A percentile compares a stretch with the other conserved stretches of the same genome.
These are phyloP conservation scores for Drosophila rubida DNA, from an alignment of 2,888 invertebrate genomes.

Conservation along the genomic window DNA sequence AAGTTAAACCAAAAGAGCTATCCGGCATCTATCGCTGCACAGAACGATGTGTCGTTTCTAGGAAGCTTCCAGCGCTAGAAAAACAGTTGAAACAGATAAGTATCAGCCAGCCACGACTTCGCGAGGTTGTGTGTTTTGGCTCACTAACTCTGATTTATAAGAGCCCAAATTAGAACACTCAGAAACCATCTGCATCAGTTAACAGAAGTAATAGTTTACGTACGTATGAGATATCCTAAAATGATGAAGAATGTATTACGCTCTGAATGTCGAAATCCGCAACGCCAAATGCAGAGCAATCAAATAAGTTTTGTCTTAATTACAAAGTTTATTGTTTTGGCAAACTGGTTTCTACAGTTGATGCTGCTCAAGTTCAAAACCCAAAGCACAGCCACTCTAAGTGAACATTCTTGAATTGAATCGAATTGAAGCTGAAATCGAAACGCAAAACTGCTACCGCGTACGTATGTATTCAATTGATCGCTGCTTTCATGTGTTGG, in stretches of 20 bases:
- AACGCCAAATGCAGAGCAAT: slow-evolving; percentile 31
- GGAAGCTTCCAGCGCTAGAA: slow-evolving; percentile 47
- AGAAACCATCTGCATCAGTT: slow-evolving; percentile 20
- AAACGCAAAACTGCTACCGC: slow-evolving; percentile 20
- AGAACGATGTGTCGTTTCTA: slow-evolving; percentile 45
- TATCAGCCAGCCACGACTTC: slow-evolving; percentile 34
- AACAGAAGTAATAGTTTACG: neutral
- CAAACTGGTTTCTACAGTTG: slow-evolving; percentile 55
- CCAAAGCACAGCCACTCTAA: slow-evolving; percentile 2
- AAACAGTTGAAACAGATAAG: slow-evolving; percentile 40
- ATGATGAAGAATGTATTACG: neutral
- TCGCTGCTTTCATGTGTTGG: slow-evolving; percentile 2
- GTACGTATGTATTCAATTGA: slow-evolving; percentile 12
- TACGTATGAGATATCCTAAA: neutral
- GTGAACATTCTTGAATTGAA: neutral
- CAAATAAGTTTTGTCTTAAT: slow-evolving; percentile 47
- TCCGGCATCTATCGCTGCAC: neutral
- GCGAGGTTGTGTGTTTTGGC: slow-evolving; percentile 14
- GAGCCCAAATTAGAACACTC: slow-evolving; percentile 42
- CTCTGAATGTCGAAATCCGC: neutral
- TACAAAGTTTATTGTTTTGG: slow-evolving; percentile 27
- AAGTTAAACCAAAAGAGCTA: slow-evolving; percentile 27
- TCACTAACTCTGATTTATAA: slow-evolving; percentile 48
- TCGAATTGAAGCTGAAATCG: slow-evolving; percentile 30
- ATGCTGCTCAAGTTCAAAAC: slow-evolving; percentile 50